Percentiles rank a stretch among this genome's conserved stretches.
Evolutionary conservation across 2,113 vertebrate species (phyloP).

Genomic region (Chlorocebus sabaeus): DNA sequence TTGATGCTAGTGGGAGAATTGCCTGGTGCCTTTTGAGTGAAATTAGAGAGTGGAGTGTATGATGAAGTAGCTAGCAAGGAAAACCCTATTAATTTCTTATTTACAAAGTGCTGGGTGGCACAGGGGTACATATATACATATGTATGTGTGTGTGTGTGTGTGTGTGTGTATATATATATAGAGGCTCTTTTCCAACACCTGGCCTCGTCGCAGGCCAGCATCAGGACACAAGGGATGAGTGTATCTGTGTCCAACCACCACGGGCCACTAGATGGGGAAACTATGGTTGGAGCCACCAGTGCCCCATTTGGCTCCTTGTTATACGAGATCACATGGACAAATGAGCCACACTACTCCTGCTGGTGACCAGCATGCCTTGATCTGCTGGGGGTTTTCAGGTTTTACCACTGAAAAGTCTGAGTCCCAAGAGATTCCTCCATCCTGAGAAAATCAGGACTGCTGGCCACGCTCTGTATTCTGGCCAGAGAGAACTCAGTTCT

Average conservation of each 20-base stretch:
- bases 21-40: neutral
- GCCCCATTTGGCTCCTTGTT: fast-evolving
- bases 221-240: fast-evolving
- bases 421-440: fast-evolving
- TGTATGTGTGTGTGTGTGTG: too few relatives aligned
- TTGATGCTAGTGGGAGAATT: neutral
- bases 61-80: neutral
- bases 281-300: fast-evolving
- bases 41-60: neutral
- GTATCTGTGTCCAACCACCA: fast-evolving
- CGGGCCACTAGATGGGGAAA: fast-evolving
- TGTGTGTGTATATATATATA: fast-evolving
- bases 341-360: fast-evolving
- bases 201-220: fast-evolving
- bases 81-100: neutral
- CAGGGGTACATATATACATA: fast-evolving
- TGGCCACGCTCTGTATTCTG: fast-evolving
- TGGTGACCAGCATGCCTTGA: fast-evolving
- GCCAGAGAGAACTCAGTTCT: neutral
- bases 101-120: fast-evolving
- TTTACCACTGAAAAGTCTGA: fast-evolving
- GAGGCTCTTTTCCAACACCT: fast-evolving
- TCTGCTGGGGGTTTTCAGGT: fast-evolving
- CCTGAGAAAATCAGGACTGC: fast-evolving
- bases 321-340: fast-evolving